A percentile compares a stretch with the other conserved stretches of the same genome.
Evolutionary conservation across 2,113 vertebrate species (phyloP).

Genomic region (Spilogale gracilis): DNA sequence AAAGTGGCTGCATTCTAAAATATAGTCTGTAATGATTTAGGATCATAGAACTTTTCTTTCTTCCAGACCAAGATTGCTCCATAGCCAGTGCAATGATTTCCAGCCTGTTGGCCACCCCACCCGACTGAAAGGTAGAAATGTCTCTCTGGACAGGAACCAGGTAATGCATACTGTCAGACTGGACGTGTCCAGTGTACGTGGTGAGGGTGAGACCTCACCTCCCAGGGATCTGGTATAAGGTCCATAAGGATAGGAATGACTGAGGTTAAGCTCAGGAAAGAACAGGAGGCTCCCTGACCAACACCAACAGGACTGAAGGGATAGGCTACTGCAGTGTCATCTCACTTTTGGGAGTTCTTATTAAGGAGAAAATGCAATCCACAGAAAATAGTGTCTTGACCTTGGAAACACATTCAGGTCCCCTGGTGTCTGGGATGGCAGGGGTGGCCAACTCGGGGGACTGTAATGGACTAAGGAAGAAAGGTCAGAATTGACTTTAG

Average conservation of each 20-base stretch:
- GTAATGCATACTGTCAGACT: neutral
- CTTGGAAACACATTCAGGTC: slow-evolving; percentile 16
- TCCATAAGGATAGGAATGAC: neutral
- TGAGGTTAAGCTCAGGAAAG: neutral
- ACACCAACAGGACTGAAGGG: neutral
- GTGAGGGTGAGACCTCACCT: neutral
- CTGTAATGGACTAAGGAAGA: neutral
- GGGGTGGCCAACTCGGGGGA: neutral
- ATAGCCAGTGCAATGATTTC: neutral
- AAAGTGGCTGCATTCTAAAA: slow-evolving; percentile 25
- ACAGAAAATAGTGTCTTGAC: slow-evolving; percentile 22
- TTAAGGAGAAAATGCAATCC: neutral
- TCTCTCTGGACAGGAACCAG: neutral
- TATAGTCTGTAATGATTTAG: neutral
- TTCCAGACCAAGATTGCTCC: neutral
- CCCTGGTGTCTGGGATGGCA: neutral
- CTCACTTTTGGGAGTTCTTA: neutral
- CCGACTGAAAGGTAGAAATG: neutral
- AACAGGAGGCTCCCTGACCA: neutral
- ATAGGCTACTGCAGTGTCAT: neutral
- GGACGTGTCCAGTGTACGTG: neutral
- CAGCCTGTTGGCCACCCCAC: neutral
- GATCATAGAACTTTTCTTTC: neutral
- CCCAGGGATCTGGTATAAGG: neutral
- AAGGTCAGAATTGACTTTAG: neutral